Evolutionary conservation across 1,140 invertebrate species (phyloP).

Genomic region (Parasteatoda tepidariorum): DNA sequence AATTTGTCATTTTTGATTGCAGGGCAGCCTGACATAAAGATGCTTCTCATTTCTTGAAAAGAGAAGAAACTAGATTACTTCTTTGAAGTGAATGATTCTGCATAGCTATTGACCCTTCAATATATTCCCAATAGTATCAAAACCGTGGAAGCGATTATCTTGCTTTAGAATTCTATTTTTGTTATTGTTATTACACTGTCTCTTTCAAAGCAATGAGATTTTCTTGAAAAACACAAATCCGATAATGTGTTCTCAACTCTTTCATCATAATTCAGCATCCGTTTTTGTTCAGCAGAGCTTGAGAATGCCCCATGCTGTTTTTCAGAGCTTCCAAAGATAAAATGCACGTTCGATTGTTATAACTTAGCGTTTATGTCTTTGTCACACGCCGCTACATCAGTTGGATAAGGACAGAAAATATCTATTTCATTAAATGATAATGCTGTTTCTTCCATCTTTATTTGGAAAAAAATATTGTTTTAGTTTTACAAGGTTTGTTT

Average conservation of each 20-base stretch:
- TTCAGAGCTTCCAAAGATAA: background rate
- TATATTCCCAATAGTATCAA: constrained; percentile 35
- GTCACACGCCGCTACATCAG: too few relatives aligned
- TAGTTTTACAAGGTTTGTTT: too few relatives aligned
- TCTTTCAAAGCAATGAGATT: constrained; percentile 8
- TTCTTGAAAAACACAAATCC: constrained; percentile 40
- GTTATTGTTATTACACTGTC: constrained; percentile 29
- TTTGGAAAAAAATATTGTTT: too few relatives aligned
- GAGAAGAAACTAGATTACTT: constrained; percentile 12
- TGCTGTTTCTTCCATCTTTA: too few relatives aligned
- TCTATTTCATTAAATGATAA: too few relatives aligned
- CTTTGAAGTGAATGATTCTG: constrained; percentile 16
- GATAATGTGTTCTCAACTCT: constrained; percentile 38
- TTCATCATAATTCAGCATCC: constrained; percentile 39
- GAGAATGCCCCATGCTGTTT: background rate
- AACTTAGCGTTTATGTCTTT: background rate
- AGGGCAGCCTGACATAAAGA: constrained; percentile 47
- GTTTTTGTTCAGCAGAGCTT: background rate
- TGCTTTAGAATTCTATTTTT: constrained; percentile 14
- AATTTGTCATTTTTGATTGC: constrained; percentile 60
- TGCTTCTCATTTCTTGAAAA: constrained; percentile 24
- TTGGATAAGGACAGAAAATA: too few relatives aligned
- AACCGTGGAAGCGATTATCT: constrained; percentile 34
- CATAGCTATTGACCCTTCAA: constrained; percentile 38
- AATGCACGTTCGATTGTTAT: background rate